These are phyloP conservation scores for Scelioninae gen. 1 DNA, from an alignment of 2,888 invertebrate species.

Conservation along the genomic window DNA sequence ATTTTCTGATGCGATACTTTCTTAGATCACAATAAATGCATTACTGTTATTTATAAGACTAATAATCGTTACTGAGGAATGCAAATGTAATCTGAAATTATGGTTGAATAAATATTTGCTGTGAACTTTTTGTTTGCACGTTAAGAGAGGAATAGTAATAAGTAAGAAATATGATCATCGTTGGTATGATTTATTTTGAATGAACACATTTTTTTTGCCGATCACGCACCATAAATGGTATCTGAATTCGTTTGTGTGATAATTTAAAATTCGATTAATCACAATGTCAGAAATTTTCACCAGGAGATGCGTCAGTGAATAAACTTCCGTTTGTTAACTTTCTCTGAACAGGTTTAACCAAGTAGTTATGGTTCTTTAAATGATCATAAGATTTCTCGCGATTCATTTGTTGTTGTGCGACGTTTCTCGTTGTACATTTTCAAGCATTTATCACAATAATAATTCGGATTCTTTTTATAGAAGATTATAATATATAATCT, in stretches of 20 bases:
- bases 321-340: constrained; percentile 68
- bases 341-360: constrained; percentile 69
- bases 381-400: constrained; percentile 43
- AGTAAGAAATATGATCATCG: constrained; percentile 5
- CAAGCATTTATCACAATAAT: too few relatives aligned
- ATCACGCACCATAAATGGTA: constrained; percentile 47
- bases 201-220: neutral
- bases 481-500: too few relatives aligned
- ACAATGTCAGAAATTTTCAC: constrained; percentile 45
- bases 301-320: constrained; percentile 65
- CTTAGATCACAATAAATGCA: constrained; percentile 42
- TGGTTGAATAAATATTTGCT: constrained; percentile 3
- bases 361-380: constrained; percentile 46
- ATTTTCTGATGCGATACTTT: constrained; percentile 31
- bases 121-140: neutral
- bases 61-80: constrained; percentile 34
- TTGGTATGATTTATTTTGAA: constrained; percentile 23
- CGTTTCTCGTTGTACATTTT: too few relatives aligned
- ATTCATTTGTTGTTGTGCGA: constrained; percentile 25
- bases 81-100: constrained; percentile 10
- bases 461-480: too few relatives aligned
- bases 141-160: neutral
- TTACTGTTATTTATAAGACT: constrained; percentile 23
- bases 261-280: constrained; percentile 58
- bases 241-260: constrained; percentile 17